Percentiles rank a stretch among this genome's conserved stretches.
Conservation (phyloP, 2,888 invertebrate species). For the Hedychridium roseum region DNA sequence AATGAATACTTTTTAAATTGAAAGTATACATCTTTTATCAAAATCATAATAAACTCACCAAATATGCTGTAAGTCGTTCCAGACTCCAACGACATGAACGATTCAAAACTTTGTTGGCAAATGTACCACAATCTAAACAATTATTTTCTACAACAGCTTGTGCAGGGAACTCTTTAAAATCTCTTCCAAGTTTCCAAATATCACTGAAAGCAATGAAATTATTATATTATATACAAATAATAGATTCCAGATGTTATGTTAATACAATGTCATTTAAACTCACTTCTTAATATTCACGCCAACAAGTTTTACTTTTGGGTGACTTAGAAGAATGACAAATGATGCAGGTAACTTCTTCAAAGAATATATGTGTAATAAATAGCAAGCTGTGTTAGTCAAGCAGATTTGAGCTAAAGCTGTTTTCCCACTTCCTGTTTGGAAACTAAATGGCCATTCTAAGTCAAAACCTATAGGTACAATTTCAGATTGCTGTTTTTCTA, state of each 20-base stretch:
- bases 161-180: constrained; percentile 68
- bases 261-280: constrained; percentile 25
- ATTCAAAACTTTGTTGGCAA: constrained; percentile 67
- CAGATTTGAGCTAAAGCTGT: constrained; percentile 72
- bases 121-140: constrained; percentile 69
- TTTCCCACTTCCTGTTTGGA: constrained; percentile 69
- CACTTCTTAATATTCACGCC: constrained; percentile 74
- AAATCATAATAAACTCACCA: constrained; percentile 60
- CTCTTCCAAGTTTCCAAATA: constrained; percentile 70
- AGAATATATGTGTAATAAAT: constrained; percentile 69
- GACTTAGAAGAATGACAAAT: constrained; percentile 66
- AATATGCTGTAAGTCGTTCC: constrained; percentile 67
- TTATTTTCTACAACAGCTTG: constrained; percentile 67
- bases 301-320: constrained; percentile 69
- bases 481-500: constrained; percentile 49
- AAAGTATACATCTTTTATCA: constrained; percentile 1
- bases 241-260: background rate
- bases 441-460: constrained; percentile 74
- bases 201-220: constrained; percentile 64
- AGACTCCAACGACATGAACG: constrained; percentile 70
- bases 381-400: constrained; percentile 66
- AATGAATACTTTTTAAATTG: constrained; percentile 2
- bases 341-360: constrained; percentile 68
- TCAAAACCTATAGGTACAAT: constrained; percentile 71
- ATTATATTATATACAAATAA: constrained; percentile 1